A percentile compares a stretch with the other conserved stretches of the same genome.
Conservation (phyloP, 1,140 invertebrate genomes). For the Archegozetes longisetosus region DNA sequence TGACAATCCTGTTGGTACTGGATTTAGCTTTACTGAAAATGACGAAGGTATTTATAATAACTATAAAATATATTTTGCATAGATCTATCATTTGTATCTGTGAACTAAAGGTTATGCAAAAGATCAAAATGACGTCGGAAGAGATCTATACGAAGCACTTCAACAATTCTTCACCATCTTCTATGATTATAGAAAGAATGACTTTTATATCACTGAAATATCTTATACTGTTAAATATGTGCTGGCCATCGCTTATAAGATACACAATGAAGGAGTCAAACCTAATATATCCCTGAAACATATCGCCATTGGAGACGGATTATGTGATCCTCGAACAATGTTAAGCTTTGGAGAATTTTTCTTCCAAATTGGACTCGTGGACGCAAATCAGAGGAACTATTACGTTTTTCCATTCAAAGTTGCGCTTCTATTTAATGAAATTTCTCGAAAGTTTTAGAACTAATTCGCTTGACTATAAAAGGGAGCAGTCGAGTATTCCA, state of each 20-base stretch:
- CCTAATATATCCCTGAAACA: conserved; percentile 30
- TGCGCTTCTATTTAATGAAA: too few relatives aligned
- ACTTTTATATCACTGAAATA: conserved; percentile 25
- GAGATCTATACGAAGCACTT: conserved; percentile 20
- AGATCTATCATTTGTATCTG: background rate
- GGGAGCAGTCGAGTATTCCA: too few relatives aligned
- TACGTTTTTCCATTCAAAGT: too few relatives aligned
- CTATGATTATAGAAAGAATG: conserved; percentile 17
- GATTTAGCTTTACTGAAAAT: conserved; percentile 22
- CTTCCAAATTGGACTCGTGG: conserved; percentile 59
- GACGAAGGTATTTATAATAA: conserved; percentile 23
- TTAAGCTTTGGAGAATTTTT: conserved; percentile 60
- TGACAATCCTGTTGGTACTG: conserved; percentile 68
- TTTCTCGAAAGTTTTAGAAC: too few relatives aligned
- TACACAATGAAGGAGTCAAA: conserved; percentile 39
- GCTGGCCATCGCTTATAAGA: conserved; percentile 53
- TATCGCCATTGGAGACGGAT: conserved; percentile 66
- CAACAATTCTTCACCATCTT: conserved; percentile 22
- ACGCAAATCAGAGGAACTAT: conserved; percentile 31
- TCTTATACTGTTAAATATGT: conserved; percentile 42
- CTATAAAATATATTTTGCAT: background rate
- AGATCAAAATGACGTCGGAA: conserved; percentile 18
- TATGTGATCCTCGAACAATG: conserved; percentile 62
- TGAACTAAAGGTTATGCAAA: conserved; percentile 13
- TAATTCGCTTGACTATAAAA: too few relatives aligned